These are phyloP conservation scores for Odontamblyopus rebecca DNA, from an alignment of 2,797 vertebrate species.

Conservation along the genomic window DNA sequence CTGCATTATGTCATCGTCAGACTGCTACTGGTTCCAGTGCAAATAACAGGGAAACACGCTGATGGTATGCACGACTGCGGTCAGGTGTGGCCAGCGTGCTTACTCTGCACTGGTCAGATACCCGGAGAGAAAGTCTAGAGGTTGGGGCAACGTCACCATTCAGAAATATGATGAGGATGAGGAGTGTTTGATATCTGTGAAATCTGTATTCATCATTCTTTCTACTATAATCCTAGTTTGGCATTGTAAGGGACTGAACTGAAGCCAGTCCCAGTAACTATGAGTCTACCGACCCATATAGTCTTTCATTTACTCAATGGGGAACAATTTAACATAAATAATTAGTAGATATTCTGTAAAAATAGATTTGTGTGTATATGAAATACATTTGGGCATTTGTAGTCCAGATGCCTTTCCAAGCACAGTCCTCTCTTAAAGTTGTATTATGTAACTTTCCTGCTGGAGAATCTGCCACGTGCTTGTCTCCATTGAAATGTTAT, in stretches of 20 bases:
- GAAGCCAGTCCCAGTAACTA: background rate
- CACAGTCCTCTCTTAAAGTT: too few relatives aligned
- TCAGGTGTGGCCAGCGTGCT: constrained; percentile 45
- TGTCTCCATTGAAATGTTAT: too few relatives aligned
- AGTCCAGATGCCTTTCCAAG: too few relatives aligned
- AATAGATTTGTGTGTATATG: too few relatives aligned
- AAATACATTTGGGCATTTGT: too few relatives aligned
- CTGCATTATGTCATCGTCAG: constrained; percentile 76
- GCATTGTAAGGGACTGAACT: background rate
- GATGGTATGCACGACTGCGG: constrained; percentile 33
- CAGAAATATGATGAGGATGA: background rate
- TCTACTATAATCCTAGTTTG: background rate
- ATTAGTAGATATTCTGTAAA: too few relatives aligned
- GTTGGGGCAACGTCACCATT: background rate
- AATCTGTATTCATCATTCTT: background rate
- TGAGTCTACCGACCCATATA: background rate
- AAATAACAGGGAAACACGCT: constrained; percentile 18
- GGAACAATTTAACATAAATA: too few relatives aligned
- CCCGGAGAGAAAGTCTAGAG: background rate
- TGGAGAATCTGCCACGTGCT: too few relatives aligned
- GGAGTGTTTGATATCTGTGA: background rate
- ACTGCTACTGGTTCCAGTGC: constrained; percentile 64
- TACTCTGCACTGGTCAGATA: constrained; percentile 8
- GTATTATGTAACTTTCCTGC: too few relatives aligned
- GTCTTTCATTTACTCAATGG: too few relatives aligned